Evolutionary conservation across 2,797 vertebrate genomes (phyloP), one percentile per base, ranked within the genome.

Genomic region (Melanotaenia pygmaea): DNA sequence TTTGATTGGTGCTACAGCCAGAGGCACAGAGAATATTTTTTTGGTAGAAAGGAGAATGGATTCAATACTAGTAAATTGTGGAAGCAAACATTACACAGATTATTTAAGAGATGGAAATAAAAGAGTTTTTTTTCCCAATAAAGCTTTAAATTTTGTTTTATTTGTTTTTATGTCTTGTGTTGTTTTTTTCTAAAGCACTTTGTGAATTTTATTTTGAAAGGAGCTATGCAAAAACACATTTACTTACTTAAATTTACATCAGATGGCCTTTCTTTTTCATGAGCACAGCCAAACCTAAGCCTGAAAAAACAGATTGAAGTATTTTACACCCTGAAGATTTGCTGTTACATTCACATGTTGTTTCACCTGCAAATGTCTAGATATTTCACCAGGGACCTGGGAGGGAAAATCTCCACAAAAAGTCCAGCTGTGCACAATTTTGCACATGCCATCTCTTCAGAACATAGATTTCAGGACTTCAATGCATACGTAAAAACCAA

Each of bases 1-100:
- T 62, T 62, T 62, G 40, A 56, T 30, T 30, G 13, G 53, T 18
- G 26, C 53, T 18, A 56, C 61, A 64, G 40, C 18, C 28, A n/a
- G 26, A 20, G 20, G 11, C 60, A 28, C 13, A 26, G 59, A 43
- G 6, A 30, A 56, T 56, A 30, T 30, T 56, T 56, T 6, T 30
- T 26, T 16, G 14, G 13, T 16, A 30, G 12, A 28, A 14, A 30
- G 7, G 11, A 56, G 7, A 30, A 30, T 30, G 28, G 11, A 64
- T 30, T 32, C 18, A 50, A 32, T 32, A 32, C 6, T 18, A 47
- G 40, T 50, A 1, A 63, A 63, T 34, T 63, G 22, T 63, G 45
- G 4, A 47, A 32, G 28, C 26, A 45, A 56, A 28, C 40, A 30
- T 50, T 28, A 50, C 28, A 50, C 37, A 37, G 37, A 43, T 22